Evolutionary conservation across 2,113 vertebrate genomes (phyloP), one percentile per base, ranked within the genome.

Genomic region (Garra rufa): DNA sequence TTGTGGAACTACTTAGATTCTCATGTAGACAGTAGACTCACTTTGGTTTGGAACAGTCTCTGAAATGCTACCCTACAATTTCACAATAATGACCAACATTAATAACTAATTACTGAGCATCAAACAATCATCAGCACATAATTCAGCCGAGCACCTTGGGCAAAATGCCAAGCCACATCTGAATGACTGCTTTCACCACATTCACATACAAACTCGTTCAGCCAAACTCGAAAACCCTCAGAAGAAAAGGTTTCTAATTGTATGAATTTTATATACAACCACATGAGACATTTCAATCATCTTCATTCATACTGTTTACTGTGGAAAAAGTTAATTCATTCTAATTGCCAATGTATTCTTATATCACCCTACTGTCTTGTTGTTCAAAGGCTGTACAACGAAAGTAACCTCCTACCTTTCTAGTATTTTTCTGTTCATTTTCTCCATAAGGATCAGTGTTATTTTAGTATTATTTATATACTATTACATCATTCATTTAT

Each of bases 51-150:
- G 38, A 44, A 15, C n/a, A 4, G n/a, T 46, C 43, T 26, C 70
- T 46, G 21, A 73, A 73, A 73, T 11, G n/a, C 70, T 44, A 73
- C 70, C 41, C 70, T 73, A 73, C n/a, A 21, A 73, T 73, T 73
- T 73, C 41, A 44, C 10, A 44, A 21, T 44, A 71, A 71, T 71
- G 41, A 71, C 41, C 0, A 43, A 24, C 70, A 73, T 73, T 73
- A 46, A 73, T 73, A 73, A 26, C n/a, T 73, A 73, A 73, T 73
- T 73, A 46, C 21, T 0, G 1, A 73, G 38, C 41, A 73, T 73
- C 69, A 73, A 73, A 73, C 69, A 24, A 44, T 73, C 69, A 44
- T 15, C 69, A 44, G 21, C 41, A 44, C 46, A 73, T 73, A 46
- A 73, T 73, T 73, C 69, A 73, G 41, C 44, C 13, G 5, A 73